Conservation (phyloP, 53 echinoderm and acorn worm genomes). For the Pentamera pediparva region DNA sequence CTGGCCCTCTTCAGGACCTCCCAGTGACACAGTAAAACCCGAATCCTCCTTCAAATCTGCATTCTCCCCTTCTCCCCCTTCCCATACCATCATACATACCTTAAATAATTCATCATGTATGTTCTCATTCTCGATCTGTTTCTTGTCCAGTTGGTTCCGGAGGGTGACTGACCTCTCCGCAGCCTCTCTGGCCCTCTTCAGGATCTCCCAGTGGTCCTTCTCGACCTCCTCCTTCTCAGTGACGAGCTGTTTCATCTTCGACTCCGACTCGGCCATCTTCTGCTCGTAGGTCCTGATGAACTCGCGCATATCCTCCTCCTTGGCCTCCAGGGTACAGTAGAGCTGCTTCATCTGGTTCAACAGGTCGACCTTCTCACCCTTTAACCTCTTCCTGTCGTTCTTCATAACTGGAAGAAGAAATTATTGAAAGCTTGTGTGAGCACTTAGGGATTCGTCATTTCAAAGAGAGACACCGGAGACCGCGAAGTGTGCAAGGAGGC, state of each 20-base stretch:
- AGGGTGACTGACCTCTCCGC: conserved; percentile 84
- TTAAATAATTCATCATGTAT: conserved; percentile 65
- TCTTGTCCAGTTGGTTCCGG: conserved; percentile 69
- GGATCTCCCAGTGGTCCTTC: conserved; percentile 92
- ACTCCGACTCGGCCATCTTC: conserved; percentile 74
- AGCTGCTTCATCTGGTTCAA: conserved; percentile 99
- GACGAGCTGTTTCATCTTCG: conserved; percentile 62
- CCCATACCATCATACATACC: conserved; percentile 42
- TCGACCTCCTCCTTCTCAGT: conserved; percentile 94
- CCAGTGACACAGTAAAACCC: no score
- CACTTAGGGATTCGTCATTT: no score
- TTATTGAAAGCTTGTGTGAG: no score
- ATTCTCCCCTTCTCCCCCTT: no score
- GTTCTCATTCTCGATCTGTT: conserved; percentile 62
- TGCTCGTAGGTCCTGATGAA: conserved; percentile 95
- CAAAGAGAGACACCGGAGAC: no score
- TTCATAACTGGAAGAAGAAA: conserved; percentile 70
- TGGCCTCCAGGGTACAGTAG: conserved; percentile 92
- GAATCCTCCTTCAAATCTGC: no score
- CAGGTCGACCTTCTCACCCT: conserved; percentile 93
- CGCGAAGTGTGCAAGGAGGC: no score
- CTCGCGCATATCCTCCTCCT: conserved; percentile 89
- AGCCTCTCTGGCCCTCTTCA: conserved; percentile 85
- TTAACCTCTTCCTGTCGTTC: conserved; percentile 82
- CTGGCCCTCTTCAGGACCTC: no score